phyloP scores from a whole-genome alignment of 2,797 vertebrate species.

The Mus minutoides region DNA sequence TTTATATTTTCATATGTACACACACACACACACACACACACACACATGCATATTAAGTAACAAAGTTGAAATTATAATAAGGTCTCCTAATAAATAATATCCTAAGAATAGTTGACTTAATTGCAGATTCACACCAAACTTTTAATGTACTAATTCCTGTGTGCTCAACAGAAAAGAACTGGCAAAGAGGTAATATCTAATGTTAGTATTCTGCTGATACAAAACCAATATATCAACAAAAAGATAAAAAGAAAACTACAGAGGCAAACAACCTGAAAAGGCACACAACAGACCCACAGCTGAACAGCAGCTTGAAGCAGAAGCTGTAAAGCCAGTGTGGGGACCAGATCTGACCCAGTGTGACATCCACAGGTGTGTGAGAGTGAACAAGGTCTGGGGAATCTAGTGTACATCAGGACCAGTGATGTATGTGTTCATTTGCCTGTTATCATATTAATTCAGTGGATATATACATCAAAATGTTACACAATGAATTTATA shows the following conservation, averaged over 20 bases:
- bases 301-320: neutral
- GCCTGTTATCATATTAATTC: neutral
- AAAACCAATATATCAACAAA: neutral
- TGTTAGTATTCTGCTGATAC: neutral
- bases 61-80: neutral
- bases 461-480: neutral
- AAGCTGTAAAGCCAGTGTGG: neutral
- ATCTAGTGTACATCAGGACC: neutral
- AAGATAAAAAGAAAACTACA: neutral
- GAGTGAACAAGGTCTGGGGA: neutral
- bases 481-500: neutral
- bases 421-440: neutral
- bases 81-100: neutral
- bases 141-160: neutral
- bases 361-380: neutral
- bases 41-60: neutral
- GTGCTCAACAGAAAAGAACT: too few relatives aligned
- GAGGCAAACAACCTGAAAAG: too few relatives aligned
- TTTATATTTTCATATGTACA: neutral
- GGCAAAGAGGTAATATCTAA: neutral
- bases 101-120: neutral
- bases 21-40: too few relatives aligned
- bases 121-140: neutral
- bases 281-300: neutral
- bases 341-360: neutral